Evolutionary conservation across 2,113 vertebrate genomes (phyloP).

Genomic region (Aegithalos caudatus): DNA sequence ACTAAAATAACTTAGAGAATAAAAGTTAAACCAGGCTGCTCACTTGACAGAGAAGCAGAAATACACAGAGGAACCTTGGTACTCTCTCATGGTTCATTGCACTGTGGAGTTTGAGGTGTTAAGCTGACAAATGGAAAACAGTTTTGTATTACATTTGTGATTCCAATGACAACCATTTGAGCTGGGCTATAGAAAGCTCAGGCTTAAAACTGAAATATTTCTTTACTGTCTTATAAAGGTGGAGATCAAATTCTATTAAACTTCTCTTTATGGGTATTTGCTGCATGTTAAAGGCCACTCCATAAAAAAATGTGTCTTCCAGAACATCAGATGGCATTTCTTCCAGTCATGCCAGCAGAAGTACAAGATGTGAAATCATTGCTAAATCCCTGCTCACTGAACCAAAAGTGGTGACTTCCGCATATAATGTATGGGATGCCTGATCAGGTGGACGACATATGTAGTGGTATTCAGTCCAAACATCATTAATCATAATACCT

Average conservation of each 20-base stretch:
- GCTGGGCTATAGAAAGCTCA: not conserved
- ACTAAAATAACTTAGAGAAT: not conserved
- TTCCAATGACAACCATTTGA: not conserved
- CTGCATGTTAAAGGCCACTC: not conserved
- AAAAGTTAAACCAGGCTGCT: not conserved
- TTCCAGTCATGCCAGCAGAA: not conserved
- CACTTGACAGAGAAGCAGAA: not conserved
- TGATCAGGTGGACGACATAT: not conserved
- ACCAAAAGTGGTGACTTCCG: not conserved
- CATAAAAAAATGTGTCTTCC: not conserved
- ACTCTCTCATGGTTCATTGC: not conserved
- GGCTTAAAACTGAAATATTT: not conserved
- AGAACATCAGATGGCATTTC: not conserved
- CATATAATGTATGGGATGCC: not conserved
- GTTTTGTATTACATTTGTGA: not conserved
- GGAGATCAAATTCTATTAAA: not conserved
- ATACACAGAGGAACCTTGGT: not conserved
- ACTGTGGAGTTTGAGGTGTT: not conserved
- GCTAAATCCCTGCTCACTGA: not conserved
- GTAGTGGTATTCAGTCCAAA: not conserved
- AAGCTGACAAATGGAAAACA: not conserved
- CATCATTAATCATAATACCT: not conserved
- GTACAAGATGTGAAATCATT: not conserved
- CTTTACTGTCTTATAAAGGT: not conserved
- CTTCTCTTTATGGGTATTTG: not conserved